phyloP scores from a whole-genome alignment of 2,113 vertebrate species.

The Shinisaurus crocodilurus region DNA sequence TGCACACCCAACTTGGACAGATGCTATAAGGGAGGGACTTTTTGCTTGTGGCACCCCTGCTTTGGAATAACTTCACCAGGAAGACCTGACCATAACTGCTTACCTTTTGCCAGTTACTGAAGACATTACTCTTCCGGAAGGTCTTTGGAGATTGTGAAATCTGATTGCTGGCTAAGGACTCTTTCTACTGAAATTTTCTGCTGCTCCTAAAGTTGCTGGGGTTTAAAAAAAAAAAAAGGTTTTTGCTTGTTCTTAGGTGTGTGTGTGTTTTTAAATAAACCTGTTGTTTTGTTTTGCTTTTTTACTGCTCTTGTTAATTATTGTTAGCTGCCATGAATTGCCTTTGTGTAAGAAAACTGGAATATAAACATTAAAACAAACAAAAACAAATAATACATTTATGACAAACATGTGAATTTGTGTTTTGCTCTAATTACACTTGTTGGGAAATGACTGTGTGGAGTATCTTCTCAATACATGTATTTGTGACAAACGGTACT shows the following conservation, averaged over 20 bases:
- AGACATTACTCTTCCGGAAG: background rate
- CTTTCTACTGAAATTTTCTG: background rate
- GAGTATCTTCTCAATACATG: background rate
- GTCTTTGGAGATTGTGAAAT: background rate
- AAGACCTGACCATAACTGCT: background rate
- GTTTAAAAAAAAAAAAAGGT: background rate
- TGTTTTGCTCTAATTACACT: background rate
- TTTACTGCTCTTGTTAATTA: background rate
- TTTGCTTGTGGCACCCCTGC: background rate
- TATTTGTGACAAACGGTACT: background rate
- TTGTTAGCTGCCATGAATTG: background rate
- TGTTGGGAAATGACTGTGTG: background rate
- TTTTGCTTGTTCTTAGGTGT: background rate
- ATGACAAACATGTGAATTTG: background rate
- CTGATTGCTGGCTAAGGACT: background rate
- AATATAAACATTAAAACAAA: background rate
- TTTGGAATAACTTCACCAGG: background rate
- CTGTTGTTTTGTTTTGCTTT: background rate
- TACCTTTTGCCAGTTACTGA: background rate
- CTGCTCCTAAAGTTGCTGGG: background rate
- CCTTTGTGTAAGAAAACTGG: background rate
- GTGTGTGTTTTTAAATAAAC: background rate
- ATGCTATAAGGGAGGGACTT: background rate
- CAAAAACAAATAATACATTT: background rate
- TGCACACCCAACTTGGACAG: background rate